These are phyloP conservation scores for Drosophila tropicalis DNA, from an alignment of 1,140 invertebrate genomes.

Conservation along the genomic window DNA sequence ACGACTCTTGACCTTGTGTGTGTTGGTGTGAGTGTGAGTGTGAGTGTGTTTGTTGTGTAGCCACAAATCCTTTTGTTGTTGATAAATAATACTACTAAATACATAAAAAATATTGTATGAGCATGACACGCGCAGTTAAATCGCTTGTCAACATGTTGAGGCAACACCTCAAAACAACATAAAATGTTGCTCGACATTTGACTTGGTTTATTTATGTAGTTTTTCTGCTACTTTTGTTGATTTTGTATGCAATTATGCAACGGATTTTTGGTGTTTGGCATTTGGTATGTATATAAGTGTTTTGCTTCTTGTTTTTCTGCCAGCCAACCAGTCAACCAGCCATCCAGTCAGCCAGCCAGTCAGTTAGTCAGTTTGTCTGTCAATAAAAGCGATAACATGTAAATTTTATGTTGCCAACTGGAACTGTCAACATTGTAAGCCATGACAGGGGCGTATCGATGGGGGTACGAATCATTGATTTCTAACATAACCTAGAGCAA, in stretches of 20 bases:
- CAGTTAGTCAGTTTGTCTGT: slow-evolving; percentile 52
- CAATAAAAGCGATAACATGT: slow-evolving; percentile 72
- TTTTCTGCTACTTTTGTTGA: slow-evolving; percentile 26
- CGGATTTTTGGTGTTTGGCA: slow-evolving; percentile 19
- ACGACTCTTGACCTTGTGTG: slow-evolving; percentile 65
- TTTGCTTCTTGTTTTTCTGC: slow-evolving; percentile 38
- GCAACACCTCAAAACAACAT: not conserved
- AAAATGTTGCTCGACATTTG: slow-evolving; percentile 20
- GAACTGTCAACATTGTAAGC: slow-evolving; percentile 43
- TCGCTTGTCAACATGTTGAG: slow-evolving; percentile 30
- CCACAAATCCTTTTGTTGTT: slow-evolving; percentile 56
- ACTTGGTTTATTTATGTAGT: slow-evolving; percentile 15
- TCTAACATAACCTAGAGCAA: not conserved
- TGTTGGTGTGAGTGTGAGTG: slow-evolving; percentile 32
- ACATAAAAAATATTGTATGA: slow-evolving; percentile 15
- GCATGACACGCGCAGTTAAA: slow-evolving; percentile 47
- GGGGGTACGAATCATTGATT: not conserved
- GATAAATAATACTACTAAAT: slow-evolving; percentile 35
- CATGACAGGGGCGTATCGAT: slow-evolving; percentile 8
- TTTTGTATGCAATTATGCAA: slow-evolving; percentile 47
- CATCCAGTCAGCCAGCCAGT: slow-evolving; percentile 25
- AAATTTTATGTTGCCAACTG: slow-evolving; percentile 74
- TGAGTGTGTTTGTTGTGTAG: slow-evolving; percentile 28
- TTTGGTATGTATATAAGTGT: slow-evolving; percentile 18
- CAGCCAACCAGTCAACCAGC: slow-evolving; percentile 22